Evolutionary conservation across 2,113 vertebrate species (phyloP).

Genomic region (Leiothrix lutea): DNA sequence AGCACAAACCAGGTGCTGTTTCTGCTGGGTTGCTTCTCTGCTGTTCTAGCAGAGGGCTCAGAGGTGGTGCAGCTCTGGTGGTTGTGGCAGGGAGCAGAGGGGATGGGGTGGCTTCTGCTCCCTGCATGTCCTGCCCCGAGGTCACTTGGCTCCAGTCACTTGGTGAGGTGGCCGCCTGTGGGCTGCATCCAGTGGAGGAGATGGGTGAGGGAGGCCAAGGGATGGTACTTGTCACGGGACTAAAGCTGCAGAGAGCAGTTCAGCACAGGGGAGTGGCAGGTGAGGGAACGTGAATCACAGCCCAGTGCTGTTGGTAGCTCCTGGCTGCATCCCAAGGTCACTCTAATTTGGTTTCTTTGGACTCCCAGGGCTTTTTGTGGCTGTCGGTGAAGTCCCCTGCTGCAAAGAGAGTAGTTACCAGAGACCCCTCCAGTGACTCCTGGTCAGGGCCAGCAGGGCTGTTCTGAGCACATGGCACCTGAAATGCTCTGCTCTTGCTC

Average conservation of each 20-base stretch:
- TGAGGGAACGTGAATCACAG: background rate
- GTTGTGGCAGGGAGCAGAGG: background rate
- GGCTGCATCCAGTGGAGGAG: background rate
- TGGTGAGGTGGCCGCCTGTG: rapidly evolving
- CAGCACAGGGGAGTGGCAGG: background rate
- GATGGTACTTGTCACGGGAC: rapidly evolving
- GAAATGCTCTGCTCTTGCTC: background rate
- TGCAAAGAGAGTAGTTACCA: background rate
- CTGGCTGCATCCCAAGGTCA: background rate
- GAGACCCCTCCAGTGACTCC: background rate
- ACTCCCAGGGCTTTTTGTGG: background rate
- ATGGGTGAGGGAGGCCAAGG: rapidly evolving
- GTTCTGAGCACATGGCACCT: background rate
- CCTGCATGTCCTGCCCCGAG: rapidly evolving
- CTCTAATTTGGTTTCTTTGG: constrained; percentile 12
- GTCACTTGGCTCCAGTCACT: background rate
- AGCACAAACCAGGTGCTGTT: background rate
- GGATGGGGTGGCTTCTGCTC: background rate
- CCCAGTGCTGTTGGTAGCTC: background rate
- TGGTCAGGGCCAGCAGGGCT: background rate
- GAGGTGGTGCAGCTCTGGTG: rapidly evolving
- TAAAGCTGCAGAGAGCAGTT: background rate
- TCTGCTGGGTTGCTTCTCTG: background rate
- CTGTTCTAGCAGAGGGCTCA: background rate
- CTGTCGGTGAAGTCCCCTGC: background rate